Evolutionary conservation across 2,888 invertebrate genomes (phyloP).

Genomic region (Brenthis ino): DNA sequence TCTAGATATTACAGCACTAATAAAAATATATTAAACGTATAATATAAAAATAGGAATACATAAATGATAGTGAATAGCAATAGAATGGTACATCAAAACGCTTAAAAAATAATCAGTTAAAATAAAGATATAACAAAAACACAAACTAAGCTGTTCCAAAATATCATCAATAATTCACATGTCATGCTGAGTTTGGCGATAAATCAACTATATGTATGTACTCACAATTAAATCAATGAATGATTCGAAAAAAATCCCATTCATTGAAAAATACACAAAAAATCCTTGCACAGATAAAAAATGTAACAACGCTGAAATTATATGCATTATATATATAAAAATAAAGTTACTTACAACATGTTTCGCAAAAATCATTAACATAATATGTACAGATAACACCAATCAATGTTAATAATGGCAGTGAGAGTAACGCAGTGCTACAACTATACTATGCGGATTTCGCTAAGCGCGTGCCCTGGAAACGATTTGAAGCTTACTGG

Average conservation of each 20-base stretch:
- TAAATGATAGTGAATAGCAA: too few relatives aligned
- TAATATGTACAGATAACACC: constrained; percentile 28
- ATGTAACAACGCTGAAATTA: not conserved
- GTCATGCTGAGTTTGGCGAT: not conserved
- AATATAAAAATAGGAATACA: not conserved
- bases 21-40: not conserved
- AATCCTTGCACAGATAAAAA: not conserved
- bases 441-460: constrained; percentile 30
- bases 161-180: not conserved
- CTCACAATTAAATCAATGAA: not conserved
- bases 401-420: constrained; percentile 28
- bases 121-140: not conserved
- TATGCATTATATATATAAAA: constrained; percentile 10
- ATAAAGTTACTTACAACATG: constrained; percentile 7
- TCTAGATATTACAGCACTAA: not conserved
- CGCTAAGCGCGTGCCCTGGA: constrained; percentile 45
- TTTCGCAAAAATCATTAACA: constrained; percentile 15
- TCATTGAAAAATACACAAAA: too few relatives aligned
- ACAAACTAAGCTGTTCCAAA: constrained; percentile 1
- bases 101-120: too few relatives aligned
- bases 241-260: constrained; percentile 2
- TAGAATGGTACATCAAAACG: too few relatives aligned
- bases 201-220: not conserved
- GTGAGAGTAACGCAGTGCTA: constrained; percentile 34
- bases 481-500: constrained; percentile 35